phyloP scores from a whole-genome alignment of 2,888 invertebrate genomes.

The Bugula neritina region DNA sequence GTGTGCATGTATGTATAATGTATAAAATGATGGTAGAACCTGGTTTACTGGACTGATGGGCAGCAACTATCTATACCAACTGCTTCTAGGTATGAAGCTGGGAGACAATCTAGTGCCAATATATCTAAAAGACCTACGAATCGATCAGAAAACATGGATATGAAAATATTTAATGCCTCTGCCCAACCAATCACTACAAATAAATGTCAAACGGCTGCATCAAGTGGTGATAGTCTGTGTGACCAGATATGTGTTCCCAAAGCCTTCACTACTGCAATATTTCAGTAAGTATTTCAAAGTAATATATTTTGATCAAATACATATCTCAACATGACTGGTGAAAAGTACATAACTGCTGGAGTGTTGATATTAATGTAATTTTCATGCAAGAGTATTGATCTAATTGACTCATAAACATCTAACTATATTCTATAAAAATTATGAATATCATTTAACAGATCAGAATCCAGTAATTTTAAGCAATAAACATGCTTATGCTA shows the following conservation, averaged over 20 bases:
- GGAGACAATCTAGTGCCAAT: not conserved
- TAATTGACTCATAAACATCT: not conserved
- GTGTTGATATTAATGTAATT: not conserved
- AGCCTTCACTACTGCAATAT: too few species aligned
- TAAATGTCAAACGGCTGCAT: conserved; percentile 83
- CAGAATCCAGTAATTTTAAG: not conserved
- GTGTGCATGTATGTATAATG: too few species aligned
- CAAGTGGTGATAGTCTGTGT: conserved; percentile 87
- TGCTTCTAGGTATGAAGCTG: conserved; percentile 84
- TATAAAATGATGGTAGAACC: conserved; percentile 59
- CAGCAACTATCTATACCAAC: conserved; percentile 83
- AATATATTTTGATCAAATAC: too few species aligned
- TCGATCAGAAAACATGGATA: conserved; percentile 79
- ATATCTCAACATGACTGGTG: not conserved
- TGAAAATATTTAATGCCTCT: conserved; percentile 90
- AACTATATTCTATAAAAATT: not conserved
- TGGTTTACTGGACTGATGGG: conserved; percentile 99
- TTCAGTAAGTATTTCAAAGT: too few species aligned
- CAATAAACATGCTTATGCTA: not conserved
- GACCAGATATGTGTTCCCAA: conserved; percentile 56
- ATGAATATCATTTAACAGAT: not conserved
- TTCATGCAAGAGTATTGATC: not conserved
- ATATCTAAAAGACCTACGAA: conserved; percentile 55
- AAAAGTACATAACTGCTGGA: not conserved
- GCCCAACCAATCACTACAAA: conserved; percentile 84